A percentile compares a stretch with the other conserved stretches of the same genome.
Evolutionary conservation across 2,113 vertebrate genomes (phyloP).

Genomic region (Corythornis vintsioides): DNA sequence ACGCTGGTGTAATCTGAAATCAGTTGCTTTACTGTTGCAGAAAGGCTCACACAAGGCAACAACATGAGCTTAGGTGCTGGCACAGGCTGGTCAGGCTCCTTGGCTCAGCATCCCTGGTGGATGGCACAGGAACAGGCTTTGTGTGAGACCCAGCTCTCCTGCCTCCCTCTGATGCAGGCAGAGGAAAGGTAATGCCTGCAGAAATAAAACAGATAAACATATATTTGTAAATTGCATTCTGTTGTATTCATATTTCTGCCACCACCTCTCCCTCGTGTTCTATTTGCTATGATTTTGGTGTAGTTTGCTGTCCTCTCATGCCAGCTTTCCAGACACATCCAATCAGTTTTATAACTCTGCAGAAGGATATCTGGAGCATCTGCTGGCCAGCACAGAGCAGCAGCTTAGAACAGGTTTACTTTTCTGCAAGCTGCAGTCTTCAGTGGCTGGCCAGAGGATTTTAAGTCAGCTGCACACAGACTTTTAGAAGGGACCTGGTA

Average conservation of each 20-base stretch:
- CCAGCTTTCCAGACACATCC: background rate
- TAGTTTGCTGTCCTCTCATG: background rate
- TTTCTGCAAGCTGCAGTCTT: background rate
- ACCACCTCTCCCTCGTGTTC: background rate
- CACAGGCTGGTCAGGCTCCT: background rate
- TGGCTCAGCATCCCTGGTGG: background rate
- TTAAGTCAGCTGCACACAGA: background rate
- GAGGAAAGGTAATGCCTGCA: background rate
- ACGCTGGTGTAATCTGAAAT: fast-evolving
- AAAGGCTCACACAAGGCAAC: background rate
- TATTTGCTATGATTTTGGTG: background rate
- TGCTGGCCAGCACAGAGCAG: background rate
- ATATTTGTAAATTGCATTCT: background rate
- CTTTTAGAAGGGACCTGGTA: background rate
- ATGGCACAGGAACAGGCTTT: background rate
- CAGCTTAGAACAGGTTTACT: background rate
- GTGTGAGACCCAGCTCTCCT: background rate
- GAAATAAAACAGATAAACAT: background rate
- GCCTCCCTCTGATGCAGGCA: background rate
- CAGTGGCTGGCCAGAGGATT: background rate
- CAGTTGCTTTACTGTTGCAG: background rate
- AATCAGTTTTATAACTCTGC: constrained; percentile 1
- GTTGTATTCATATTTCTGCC: background rate
- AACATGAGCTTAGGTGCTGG: background rate
- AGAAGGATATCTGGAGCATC: background rate